Base-by-base conservation (phyloP, 1,140 invertebrate species). In the Scaptomyza montana region DNA sequence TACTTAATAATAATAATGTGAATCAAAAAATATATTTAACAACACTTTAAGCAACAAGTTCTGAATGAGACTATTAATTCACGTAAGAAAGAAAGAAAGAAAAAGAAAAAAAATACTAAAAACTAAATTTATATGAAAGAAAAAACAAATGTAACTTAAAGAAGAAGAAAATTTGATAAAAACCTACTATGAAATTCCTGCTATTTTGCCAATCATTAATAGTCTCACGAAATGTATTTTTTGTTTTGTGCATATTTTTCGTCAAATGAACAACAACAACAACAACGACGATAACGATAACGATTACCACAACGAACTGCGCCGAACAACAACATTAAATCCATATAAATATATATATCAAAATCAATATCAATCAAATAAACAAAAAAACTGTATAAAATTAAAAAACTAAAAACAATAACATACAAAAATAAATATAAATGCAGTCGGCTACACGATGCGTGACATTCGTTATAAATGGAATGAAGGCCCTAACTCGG, bases 401-500 rank as follows among this genome's bases (percentile, higher is more conserved):
- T 33, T 28, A 16, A 47, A 49, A 69, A 63, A 70, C 39, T 56
- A 19, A 64, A 78, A 39, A 61, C 30, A 80, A n/a, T 47, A 67
- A 80, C 60, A 80, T 65, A 65, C 19, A 63, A 57, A 78, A 60
- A 28, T 60, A 73, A 54, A 64, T 43, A 25, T 3, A 30, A 30
- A 56, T 72, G 89, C 95, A 98, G 97, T 98, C 95, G 97, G 97
- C 94, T 98, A 98, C 95, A 98, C 97, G 92, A 98, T 98, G 97
- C 95, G 96, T 93, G 97, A 98, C 94, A 98, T 98, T 93, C 95
- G 96, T 87, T 98, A 98, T 95, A 97, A 97, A 93, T 98, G 97
- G 97, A 97, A 97, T 93, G 96, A 97, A 92, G 97, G 97, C 73
- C 96, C 96, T 91, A 96, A 96, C 93, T 97, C 97, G 86, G 97